Evolutionary conservation across 2,113 vertebrate species (phyloP).

Genomic region (Trachemys scripta): DNA sequence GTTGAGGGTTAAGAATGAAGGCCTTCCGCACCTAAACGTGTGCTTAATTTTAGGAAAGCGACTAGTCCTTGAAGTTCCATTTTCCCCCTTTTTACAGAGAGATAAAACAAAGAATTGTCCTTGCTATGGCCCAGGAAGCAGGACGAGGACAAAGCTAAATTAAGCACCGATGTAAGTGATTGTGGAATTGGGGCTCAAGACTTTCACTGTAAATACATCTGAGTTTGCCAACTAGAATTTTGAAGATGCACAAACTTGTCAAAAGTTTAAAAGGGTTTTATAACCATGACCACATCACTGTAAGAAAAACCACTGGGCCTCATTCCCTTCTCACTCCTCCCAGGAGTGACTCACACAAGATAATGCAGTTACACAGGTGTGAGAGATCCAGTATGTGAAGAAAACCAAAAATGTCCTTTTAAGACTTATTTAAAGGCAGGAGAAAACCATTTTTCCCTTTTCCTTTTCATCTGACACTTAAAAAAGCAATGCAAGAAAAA

Average conservation of each 20-base stretch:
- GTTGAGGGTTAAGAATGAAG: neutral
- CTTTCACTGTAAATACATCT: neutral
- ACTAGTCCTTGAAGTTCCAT: neutral
- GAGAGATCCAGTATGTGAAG: neutral
- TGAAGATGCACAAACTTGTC: neutral
- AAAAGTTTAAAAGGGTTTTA: slow-evolving; percentile 9
- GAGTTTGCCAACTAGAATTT: neutral
- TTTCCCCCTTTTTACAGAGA: slow-evolving; percentile 1
- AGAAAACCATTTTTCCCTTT: neutral
- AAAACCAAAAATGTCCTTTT: neutral
- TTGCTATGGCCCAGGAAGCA: neutral
- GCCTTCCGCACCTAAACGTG: neutral
- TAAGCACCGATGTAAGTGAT: neutral
- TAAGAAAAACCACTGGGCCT: neutral
- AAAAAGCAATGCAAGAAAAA: neutral
- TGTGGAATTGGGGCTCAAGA: neutral
- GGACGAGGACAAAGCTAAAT: neutral
- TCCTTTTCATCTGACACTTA: neutral
- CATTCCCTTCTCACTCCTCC: neutral
- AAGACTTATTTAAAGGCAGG: neutral
- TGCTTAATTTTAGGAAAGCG: neutral
- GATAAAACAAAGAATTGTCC: neutral
- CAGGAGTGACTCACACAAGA: slow-evolving; percentile 14
- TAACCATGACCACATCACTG: neutral
- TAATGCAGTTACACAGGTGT: neutral